Percentiles rank a stretch among this genome's conserved stretches.
Conservation (phyloP, 2,113 vertebrate genomes). For the Holacanthus passer region DNA sequence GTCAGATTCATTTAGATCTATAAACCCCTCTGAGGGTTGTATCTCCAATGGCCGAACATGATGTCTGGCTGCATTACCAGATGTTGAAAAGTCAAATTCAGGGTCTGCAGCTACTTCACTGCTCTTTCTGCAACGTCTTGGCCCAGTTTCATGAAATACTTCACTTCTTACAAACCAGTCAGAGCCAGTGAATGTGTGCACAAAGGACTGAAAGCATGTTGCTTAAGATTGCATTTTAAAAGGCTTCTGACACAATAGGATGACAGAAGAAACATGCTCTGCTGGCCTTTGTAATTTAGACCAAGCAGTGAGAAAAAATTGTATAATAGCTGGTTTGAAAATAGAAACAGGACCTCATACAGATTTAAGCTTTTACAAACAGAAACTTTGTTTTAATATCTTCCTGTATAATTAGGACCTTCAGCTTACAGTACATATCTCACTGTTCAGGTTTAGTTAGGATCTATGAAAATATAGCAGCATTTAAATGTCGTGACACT, state of each 20-base stretch:
- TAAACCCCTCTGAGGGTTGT: constrained; percentile 53
- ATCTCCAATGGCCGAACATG: constrained; percentile 59
- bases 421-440: background rate
- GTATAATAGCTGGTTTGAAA: background rate
- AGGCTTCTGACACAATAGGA: constrained; percentile 43
- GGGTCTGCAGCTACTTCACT: constrained; percentile 47
- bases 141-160: constrained; percentile 63
- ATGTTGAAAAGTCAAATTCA: constrained; percentile 70
- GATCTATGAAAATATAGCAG: constrained; percentile 21
- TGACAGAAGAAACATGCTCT: constrained; percentile 39
- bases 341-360: background rate
- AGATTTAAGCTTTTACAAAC: background rate
- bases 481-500: background rate
- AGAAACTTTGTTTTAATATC: constrained; percentile 13
- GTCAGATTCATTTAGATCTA: constrained; percentile 77
- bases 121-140: constrained; percentile 66
- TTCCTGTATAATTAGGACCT: background rate
- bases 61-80: constrained; percentile 66
- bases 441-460: constrained; percentile 12
- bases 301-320: constrained; percentile 6
- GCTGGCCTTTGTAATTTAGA: constrained; percentile 25
- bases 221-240: constrained; percentile 49
- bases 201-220: constrained; percentile 52
- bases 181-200: constrained; percentile 39
- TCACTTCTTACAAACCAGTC: constrained; percentile 54